Percentiles rank a stretch among this genome's conserved stretches.
These are phyloP conservation scores for Xiphydria camelus DNA, from an alignment of 2,888 invertebrate species.

Conservation along the genomic window DNA sequence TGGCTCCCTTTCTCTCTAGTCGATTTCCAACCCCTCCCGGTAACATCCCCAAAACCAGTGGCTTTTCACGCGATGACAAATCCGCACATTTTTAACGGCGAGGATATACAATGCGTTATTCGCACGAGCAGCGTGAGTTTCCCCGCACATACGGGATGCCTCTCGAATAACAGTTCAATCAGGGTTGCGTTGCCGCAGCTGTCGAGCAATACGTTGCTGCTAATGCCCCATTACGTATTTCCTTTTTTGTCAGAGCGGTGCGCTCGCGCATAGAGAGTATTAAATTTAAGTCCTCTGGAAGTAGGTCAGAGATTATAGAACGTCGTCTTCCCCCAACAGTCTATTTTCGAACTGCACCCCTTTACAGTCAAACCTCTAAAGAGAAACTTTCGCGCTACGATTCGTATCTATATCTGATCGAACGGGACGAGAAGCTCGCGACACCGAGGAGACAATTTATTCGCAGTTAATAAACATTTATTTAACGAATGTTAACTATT, in stretches of 20 bases:
- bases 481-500: no score
- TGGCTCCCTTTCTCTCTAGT: background rate
- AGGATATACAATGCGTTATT: slow-evolving; percentile 29
- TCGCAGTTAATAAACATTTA: no score
- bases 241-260: slow-evolving; percentile 39
- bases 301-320: no score
- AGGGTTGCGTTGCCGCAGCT: slow-evolving; percentile 48
- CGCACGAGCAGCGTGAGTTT: slow-evolving; percentile 22
- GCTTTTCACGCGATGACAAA: slow-evolving; percentile 44
- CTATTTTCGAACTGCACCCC: no score
- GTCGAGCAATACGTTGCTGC: slow-evolving; percentile 40
- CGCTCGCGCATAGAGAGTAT: no score
- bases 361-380: no score
- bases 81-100: slow-evolving; percentile 43
- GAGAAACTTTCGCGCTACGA: no score
- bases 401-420: no score
- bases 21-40: slow-evolving; percentile 7
- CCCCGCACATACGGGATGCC: slow-evolving; percentile 11
- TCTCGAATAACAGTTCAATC: slow-evolving; percentile 51
- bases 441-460: no score
- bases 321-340: no score
- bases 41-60: slow-evolving; percentile 18
- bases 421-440: no score
- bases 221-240: slow-evolving; percentile 46
- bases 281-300: no score